phyloP scores from a whole-genome alignment of 2,888 invertebrate genomes.

The Eupithecia subumbrata region DNA sequence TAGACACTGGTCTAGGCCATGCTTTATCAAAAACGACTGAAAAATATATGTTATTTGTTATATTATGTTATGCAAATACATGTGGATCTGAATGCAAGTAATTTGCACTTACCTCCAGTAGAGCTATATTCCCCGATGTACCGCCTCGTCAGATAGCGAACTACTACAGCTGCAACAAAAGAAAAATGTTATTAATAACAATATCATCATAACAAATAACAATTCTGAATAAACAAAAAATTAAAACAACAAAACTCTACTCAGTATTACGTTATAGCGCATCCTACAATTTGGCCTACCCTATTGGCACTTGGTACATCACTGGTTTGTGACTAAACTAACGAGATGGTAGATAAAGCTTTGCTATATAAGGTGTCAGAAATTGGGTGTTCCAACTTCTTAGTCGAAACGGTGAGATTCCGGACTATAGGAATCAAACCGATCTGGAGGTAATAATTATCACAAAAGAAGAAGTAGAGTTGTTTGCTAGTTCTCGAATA shows the following conservation, averaged over 20 bases:
- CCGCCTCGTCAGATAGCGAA: slow-evolving; percentile 90
- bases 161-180: slow-evolving; percentile 89
- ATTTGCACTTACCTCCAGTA: slow-evolving; percentile 87
- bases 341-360: too few species aligned
- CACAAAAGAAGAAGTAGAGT: background rate
- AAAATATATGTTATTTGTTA: too few species aligned
- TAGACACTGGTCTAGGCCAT: too few species aligned
- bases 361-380: too few species aligned
- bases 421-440: background rate
- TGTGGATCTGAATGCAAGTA: background rate
- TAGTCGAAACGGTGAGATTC: background rate
- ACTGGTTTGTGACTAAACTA: too few species aligned
- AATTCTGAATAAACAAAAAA: background rate
- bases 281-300: background rate
- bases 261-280: background rate
- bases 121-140: slow-evolving; percentile 93
- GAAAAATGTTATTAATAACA: slow-evolving; percentile 12
- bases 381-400: too few species aligned
- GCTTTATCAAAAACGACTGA: too few species aligned
- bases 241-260: background rate
- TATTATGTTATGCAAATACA: too few species aligned
- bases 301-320: too few species aligned
- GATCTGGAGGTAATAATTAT: background rate
- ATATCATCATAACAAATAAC: background rate
- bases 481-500: background rate